Base-by-base conservation (phyloP, 2,113 vertebrate genomes). In the Diadophis punctatus region DNA sequence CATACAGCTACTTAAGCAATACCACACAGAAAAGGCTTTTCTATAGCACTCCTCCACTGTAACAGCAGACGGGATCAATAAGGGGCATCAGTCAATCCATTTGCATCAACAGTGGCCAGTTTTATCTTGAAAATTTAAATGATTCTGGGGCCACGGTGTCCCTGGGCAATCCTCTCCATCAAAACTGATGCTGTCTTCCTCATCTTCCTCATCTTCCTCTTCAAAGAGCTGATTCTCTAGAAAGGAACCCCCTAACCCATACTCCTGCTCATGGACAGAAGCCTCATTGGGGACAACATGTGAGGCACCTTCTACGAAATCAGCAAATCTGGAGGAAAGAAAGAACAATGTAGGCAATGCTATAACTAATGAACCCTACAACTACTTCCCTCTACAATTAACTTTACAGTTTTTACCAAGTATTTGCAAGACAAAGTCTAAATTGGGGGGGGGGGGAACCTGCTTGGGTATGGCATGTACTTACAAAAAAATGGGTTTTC, bases 221-320 rank as follows among this genome's bases (percentile, higher is more conserved):
- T 98, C 98, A 0, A 98, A 98, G 60, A 98, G 94, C 85, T 98
- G 97, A 0, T 98, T 98, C 43, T 99, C 98, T 3, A 98, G 94
- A 94, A 97, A 97, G 4, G 97, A 96, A 46, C 98, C 97, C 0
- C 96, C 98, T 25, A 99, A 95, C 20, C 98, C 98, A 0, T 98
- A 99, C 63, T 99, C 98, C 94, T 97, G 98, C 22, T 98, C 98
- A 0, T 99, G 98, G 58, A 98, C 96, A 0, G 98, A 99, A 88
- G 98, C 97, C 94, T 99, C 99, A 0, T 96, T 97, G 16, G 97
- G 94, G 91, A 98, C 98, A 93, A 99, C 93, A 23, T 99, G 99
- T 18, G 96, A 98, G 23, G 98, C 98, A 0, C 99, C 99, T 93
- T 98, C 98, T 8, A 99, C 95, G 68, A 99, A 99, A 80, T 99